Base-by-base conservation (phyloP, 2,113 vertebrate genomes). In the Limnothrissa miodon region DNA sequence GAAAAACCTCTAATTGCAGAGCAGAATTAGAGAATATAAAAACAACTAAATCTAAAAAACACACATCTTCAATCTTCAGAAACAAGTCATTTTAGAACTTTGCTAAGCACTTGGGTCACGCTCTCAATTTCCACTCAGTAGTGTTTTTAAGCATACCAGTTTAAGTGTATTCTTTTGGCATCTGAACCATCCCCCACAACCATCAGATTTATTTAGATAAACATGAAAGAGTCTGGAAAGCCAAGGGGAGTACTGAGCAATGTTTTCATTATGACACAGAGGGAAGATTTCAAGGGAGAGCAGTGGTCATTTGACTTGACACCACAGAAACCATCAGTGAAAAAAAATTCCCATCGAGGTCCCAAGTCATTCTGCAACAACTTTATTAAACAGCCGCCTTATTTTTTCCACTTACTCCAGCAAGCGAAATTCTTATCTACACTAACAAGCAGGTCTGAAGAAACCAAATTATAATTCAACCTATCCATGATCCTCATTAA, bases 41-140 rank as follows among this genome's bases (percentile, higher is more conserved):
- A 74, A 36, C 25, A 36, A 13, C 11, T 1, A 15, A 74, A 33
- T 11, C 66, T 74, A 4, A 74, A 36, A 74, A 36, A 74, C 13
- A 39, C 29, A 74, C 59, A 62, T 59, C 56, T 59, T n/a, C n/a
- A n/a, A 25, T 62, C 59, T 62, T 62, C 59, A 62, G 51, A 56
- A n/a, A 25, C 25, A 62, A n/a, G 25, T 62, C 25, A 62, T 62
- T 62, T 62, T 62, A 62, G 59, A 62, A 62, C n/a, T 62, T 62
- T 62, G n/a, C 59, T 62, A n/a, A 62, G 59, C 9, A 0, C 59
- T 62, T 62, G n/a, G 8, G 8, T 62, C 59, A 62, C 59, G 11
- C n/a, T 25, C 59, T 62, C 25, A 62, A 11, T 62, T 29, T 62
- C 25, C 59, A 62, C 59, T 62, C 59, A 62, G 9, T 62, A 62